Conservation (phyloP, 2,797 vertebrate species). For the Arctocebus calabarensis region DNA sequence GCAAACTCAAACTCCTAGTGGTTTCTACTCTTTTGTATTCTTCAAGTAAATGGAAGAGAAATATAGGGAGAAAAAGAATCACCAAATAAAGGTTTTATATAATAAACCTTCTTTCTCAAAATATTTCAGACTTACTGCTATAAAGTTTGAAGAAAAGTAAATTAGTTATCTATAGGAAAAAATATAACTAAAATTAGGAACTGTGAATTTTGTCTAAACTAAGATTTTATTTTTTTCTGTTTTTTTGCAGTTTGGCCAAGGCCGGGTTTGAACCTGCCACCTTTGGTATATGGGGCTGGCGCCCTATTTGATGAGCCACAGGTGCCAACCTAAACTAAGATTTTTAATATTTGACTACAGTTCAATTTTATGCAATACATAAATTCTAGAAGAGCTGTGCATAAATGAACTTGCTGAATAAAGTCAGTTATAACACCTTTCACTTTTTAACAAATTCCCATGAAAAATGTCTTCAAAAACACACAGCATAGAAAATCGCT, state of each 20-base stretch:
- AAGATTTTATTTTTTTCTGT: background rate
- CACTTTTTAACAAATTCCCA: constrained; percentile 56
- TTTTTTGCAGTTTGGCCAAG: no score
- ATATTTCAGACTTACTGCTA: constrained; percentile 53
- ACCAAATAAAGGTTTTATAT: constrained; percentile 28
- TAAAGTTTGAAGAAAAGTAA: constrained; percentile 42
- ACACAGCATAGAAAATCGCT: background rate
- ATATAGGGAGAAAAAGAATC: background rate
- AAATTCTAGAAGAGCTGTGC: constrained; percentile 55
- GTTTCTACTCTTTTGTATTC: constrained; percentile 54
- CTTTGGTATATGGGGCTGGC: no score
- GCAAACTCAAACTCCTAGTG: background rate
- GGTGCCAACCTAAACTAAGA: background rate
- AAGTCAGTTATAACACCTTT: constrained; percentile 34
- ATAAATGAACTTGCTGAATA: constrained; percentile 38
- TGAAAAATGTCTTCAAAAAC: background rate
- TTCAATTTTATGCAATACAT: constrained; percentile 39
- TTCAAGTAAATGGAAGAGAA: constrained; percentile 30
- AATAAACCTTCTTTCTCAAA: constrained; percentile 26
- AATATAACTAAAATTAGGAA: constrained; percentile 29
- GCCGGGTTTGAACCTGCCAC: no score
- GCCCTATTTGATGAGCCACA: no score
- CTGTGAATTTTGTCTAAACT: background rate
- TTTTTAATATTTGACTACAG: constrained; percentile 42
- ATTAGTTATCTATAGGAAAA: constrained; percentile 8